A percentile compares a stretch with the other conserved stretches of the same genome.
Conservation (phyloP, 2,888 invertebrate species). For the Drosophila cracens region DNA sequence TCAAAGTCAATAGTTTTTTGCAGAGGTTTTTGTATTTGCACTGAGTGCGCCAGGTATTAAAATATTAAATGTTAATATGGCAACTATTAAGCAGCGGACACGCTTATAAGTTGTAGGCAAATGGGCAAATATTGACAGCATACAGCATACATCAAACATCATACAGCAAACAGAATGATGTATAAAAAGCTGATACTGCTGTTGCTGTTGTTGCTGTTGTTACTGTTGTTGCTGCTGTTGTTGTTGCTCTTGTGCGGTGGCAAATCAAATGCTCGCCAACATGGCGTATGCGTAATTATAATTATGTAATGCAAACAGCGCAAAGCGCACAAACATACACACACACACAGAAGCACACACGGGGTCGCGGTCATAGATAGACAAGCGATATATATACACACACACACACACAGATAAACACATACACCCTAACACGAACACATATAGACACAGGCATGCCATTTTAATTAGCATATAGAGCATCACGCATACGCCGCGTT, state of each 20-base stretch:
- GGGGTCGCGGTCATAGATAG: constrained; percentile 31
- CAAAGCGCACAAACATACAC: constrained; percentile 39
- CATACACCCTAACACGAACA: constrained; percentile 17
- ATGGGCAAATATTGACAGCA: constrained; percentile 62
- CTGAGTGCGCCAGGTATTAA: constrained; percentile 43
- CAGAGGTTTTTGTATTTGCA: constrained; percentile 16
- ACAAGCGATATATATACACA: constrained; percentile 21
- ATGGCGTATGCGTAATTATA: constrained; percentile 80
- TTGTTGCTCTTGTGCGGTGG: constrained; percentile 19
- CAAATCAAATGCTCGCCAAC: constrained; percentile 68
- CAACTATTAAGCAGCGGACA: constrained; percentile 52
- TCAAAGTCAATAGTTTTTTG: constrained; percentile 34
- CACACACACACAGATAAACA: constrained; percentile 1
- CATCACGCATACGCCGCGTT: constrained; percentile 70
- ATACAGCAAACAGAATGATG: constrained; percentile 20
- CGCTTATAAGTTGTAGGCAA: constrained; percentile 23
- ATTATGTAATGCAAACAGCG: constrained; percentile 77
- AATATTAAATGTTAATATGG: constrained; percentile 55
- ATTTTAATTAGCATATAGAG: constrained; percentile 78
- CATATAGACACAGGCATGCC: constrained; percentile 47
- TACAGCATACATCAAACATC: constrained; percentile 18
- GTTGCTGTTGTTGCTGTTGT: background rate
- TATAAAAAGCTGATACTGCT: constrained; percentile 3
- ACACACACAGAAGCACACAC: constrained; percentile 24
- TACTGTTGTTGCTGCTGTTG: constrained; percentile 5